phyloP scores from a whole-genome alignment of 2,888 invertebrate species.

The Rhodophaea formosa region DNA sequence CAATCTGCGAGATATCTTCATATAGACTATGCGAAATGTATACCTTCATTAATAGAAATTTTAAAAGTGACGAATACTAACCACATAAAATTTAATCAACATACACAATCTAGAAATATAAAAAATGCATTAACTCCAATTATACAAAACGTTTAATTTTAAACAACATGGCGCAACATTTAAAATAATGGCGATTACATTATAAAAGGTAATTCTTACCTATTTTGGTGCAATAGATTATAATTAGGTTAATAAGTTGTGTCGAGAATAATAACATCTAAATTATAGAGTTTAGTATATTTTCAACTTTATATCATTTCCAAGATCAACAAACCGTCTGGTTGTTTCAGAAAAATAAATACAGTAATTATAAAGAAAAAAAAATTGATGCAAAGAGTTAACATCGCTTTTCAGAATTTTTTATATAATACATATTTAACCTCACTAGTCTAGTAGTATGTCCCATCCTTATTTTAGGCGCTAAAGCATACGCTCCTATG shows the following conservation, averaged over 20 bases:
- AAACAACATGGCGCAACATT: constrained; percentile 22
- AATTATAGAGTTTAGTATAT: neutral
- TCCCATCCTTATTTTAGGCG: too few relatives aligned
- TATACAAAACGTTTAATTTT: constrained; percentile 33
- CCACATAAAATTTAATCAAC: constrained; percentile 36
- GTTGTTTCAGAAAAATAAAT: too few relatives aligned
- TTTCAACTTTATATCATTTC: neutral
- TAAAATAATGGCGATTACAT: constrained; percentile 22
- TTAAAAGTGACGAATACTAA: constrained; percentile 15
- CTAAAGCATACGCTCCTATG: too few relatives aligned
- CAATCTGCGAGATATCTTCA: too few relatives aligned
- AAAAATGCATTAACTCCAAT: constrained; percentile 43
- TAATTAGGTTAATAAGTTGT: constrained; percentile 19
- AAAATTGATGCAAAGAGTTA: too few relatives aligned
- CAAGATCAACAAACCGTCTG: neutral
- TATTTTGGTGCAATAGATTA: constrained; percentile 32
- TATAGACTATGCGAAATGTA: too few relatives aligned
- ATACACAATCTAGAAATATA: constrained; percentile 30
- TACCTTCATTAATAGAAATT: constrained; percentile 18
- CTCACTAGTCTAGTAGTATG: too few relatives aligned
- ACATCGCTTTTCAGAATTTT: too few relatives aligned
- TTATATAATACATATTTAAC: too few relatives aligned
- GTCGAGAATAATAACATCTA: constrained; percentile 5
- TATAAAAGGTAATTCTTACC: constrained; percentile 22
- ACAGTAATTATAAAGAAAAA: too few relatives aligned